Conservation (phyloP, 2,113 vertebrate genomes). For the Podarcis raffonei region DNA sequence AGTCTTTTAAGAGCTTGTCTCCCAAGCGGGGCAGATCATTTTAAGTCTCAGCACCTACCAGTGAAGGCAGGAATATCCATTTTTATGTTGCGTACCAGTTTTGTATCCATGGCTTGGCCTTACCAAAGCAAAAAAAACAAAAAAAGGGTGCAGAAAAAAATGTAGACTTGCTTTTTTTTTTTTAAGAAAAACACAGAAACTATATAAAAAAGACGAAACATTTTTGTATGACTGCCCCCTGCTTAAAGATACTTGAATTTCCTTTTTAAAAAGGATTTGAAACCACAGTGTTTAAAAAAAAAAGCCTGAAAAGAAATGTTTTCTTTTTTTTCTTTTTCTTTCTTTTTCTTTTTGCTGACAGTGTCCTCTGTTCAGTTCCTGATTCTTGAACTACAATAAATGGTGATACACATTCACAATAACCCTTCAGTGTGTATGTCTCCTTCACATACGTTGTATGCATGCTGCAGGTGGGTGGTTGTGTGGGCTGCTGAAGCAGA, state of each 20-base stretch:
- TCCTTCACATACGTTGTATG: neutral
- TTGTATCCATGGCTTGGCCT: conserved; percentile 79
- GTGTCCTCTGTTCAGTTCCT: conserved; percentile 82
- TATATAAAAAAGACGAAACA: conserved; percentile 49
- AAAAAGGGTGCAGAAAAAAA: conserved; percentile 71
- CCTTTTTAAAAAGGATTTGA: conserved; percentile 80
- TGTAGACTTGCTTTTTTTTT: conserved; percentile 68
- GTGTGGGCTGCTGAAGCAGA: neutral
- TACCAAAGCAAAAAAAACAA: conserved; percentile 76
- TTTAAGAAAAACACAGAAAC: conserved; percentile 40
- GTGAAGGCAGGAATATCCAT: conserved; percentile 62
- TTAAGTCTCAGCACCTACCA: conserved; percentile 53
- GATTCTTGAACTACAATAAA: conserved; percentile 95
- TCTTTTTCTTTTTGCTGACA: conserved; percentile 64
- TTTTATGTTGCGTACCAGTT: conserved; percentile 65
- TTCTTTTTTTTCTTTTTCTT: conserved; percentile 66
- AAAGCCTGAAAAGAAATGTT: conserved; percentile 67
- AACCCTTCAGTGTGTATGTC: conserved; percentile 41
- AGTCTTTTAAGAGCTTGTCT: conserved; percentile 56
- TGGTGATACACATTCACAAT: conserved; percentile 84
- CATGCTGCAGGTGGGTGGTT: neutral
- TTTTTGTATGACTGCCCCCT: conserved; percentile 79
- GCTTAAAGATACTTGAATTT: conserved; percentile 79
- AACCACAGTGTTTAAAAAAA: conserved; percentile 80
- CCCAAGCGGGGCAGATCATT: conserved; percentile 35